Conservation (phyloP, 2,113 vertebrate species). For the Carollia perspicillata region DNA sequence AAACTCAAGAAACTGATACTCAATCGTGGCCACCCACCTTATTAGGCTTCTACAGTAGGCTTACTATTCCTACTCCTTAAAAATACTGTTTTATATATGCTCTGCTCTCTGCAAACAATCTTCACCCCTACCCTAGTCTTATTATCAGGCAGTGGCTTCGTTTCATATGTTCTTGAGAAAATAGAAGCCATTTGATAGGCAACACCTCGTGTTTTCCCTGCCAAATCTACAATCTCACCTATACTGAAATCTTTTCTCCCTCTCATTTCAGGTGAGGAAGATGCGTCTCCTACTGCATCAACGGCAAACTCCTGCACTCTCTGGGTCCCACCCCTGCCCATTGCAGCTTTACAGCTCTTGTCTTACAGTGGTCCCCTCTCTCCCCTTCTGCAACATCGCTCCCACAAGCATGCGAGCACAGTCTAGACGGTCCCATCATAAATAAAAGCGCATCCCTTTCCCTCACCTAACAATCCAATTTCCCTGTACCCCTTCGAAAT, state of each 20-base stretch:
- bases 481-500: neutral
- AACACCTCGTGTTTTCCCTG: neutral
- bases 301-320: neutral
- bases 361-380: neutral
- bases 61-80: neutral
- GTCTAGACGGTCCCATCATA: neutral
- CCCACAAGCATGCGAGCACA: neutral
- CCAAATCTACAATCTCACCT: neutral
- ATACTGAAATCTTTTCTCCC: neutral
- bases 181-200: neutral
- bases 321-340: neutral
- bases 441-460: slow-evolving; percentile 7
- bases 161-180: neutral
- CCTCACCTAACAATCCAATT: neutral
- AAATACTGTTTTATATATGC: neutral
- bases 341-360: neutral
- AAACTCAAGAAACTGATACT: neutral
- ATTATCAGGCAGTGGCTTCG: neutral
- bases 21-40: neutral
- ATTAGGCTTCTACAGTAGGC: neutral
- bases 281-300: fast-evolving
- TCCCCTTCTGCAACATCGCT: neutral
- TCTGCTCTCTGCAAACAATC: neutral
- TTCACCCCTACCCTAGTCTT: neutral
- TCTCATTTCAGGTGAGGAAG: neutral